phyloP scores from a whole-genome alignment of 2,113 vertebrate species.

The Caranx ignobilis region DNA sequence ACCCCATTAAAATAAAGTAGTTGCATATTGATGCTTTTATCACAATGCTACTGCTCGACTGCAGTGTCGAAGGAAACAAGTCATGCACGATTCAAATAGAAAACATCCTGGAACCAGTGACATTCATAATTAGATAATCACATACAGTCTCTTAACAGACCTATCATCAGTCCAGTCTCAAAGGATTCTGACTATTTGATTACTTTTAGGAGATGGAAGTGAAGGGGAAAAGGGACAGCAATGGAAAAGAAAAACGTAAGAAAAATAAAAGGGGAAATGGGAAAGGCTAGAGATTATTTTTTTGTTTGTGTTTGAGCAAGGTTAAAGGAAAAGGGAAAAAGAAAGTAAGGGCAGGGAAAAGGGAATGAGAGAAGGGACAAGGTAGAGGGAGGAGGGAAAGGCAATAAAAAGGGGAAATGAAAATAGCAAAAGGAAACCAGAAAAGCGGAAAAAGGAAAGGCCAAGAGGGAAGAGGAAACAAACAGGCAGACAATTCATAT shows the following conservation, averaged over 20 bases:
- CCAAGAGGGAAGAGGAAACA: not conserved
- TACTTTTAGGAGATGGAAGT: too few species aligned
- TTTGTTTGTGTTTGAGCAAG: slow-evolving; percentile 35
- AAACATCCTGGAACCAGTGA: slow-evolving; percentile 9
- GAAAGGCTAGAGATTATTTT: not conserved
- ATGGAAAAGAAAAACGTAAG: too few species aligned
- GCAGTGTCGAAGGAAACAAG: not conserved
- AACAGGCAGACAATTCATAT: slow-evolving; percentile 11
- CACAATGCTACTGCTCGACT: not conserved
- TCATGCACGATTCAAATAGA: not conserved
- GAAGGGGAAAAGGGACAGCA: too few species aligned
- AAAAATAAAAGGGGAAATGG: too few species aligned
- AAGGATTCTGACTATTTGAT: slow-evolving; percentile 16
- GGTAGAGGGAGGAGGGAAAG: too few species aligned
- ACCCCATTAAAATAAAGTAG: not conserved
- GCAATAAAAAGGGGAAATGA: too few species aligned
- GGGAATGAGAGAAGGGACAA: too few species aligned
- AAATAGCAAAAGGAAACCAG: too few species aligned
- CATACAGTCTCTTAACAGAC: slow-evolving; percentile 26
- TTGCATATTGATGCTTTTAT: slow-evolving; percentile 16
- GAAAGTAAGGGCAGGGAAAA: too few species aligned
- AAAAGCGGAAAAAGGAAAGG: too few species aligned
- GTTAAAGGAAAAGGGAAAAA: too few species aligned
- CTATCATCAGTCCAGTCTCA: slow-evolving; percentile 10
- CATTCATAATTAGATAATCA: slow-evolving; percentile 14